These are phyloP conservation scores for Megamerina dolium DNA, from an alignment of 2,888 invertebrate species.

Conservation along the genomic window DNA sequence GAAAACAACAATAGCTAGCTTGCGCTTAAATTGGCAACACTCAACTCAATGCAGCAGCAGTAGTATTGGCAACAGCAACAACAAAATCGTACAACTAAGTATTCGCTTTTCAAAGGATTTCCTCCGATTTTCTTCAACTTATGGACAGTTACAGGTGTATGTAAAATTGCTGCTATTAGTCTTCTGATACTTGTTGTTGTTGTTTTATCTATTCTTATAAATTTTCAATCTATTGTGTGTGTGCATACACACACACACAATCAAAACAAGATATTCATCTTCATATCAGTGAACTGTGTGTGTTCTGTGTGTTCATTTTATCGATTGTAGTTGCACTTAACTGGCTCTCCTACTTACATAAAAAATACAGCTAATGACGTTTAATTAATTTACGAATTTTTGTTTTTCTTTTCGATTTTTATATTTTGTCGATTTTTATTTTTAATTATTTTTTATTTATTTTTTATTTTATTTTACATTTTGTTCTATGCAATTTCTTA, in stretches of 20 bases:
- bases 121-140: constrained; percentile 11
- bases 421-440: too few relatives aligned
- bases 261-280: not conserved
- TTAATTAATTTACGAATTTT: too few relatives aligned
- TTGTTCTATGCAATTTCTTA: too few relatives aligned
- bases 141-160: too few relatives aligned
- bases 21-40: too few relatives aligned
- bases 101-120: constrained; percentile 13
- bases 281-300: not conserved
- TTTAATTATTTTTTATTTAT: too few relatives aligned
- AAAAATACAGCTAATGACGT: too few relatives aligned
- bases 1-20: too few relatives aligned
- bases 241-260: not conserved
- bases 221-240: not conserved
- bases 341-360: constrained; percentile 1
- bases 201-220: not conserved
- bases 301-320: not conserved
- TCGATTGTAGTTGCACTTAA: not conserved
- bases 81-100: constrained; percentile 4
- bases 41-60: too few relatives aligned
- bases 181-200: constrained; percentile 3
- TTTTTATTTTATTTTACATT: constrained; percentile 3
- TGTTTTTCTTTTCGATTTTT: too few relatives aligned
- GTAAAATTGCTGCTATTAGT: constrained; percentile 8
- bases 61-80: not conserved